Conservation (phyloP, 2,113 vertebrate genomes). For the Ceyx melanurus region DNA sequence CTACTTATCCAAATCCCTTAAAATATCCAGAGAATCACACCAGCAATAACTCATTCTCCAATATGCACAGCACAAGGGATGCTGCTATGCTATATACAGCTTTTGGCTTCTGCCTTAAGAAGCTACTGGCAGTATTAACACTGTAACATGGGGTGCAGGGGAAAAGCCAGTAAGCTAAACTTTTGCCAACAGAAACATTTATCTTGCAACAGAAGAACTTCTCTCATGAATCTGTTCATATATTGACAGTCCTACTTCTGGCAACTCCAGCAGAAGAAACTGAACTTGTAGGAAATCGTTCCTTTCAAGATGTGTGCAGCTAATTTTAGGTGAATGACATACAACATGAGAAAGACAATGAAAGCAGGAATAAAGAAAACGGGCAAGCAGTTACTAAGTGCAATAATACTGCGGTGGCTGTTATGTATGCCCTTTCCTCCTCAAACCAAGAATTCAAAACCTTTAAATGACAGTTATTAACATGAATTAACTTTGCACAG, state of each 20-base stretch:
- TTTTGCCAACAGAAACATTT: constrained; percentile 21
- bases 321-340: neutral
- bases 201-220: neutral
- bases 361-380: neutral
- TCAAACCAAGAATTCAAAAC: neutral
- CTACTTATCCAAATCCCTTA: neutral
- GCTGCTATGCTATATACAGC: neutral
- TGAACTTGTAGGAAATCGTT: neutral
- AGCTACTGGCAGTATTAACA: neutral
- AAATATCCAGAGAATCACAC: neutral
- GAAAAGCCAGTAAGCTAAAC: constrained; percentile 19
- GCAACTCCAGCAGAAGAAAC: neutral
- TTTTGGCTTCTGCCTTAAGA: constrained; percentile 25
- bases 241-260: neutral
- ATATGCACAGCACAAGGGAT: neutral
- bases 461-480: constrained; percentile 16
- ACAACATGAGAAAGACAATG: neutral
- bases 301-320: neutral
- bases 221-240: neutral
- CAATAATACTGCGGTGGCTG: neutral
- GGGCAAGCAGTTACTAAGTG: neutral
- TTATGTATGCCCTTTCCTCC: neutral
- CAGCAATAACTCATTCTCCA: neutral
- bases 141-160: neutral
- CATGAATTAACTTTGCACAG: neutral